A percentile compares a stretch with the other conserved stretches of the same genome.
phyloP scores from a whole-genome alignment of 2,113 vertebrate species.

The Sardina pilchardus region DNA sequence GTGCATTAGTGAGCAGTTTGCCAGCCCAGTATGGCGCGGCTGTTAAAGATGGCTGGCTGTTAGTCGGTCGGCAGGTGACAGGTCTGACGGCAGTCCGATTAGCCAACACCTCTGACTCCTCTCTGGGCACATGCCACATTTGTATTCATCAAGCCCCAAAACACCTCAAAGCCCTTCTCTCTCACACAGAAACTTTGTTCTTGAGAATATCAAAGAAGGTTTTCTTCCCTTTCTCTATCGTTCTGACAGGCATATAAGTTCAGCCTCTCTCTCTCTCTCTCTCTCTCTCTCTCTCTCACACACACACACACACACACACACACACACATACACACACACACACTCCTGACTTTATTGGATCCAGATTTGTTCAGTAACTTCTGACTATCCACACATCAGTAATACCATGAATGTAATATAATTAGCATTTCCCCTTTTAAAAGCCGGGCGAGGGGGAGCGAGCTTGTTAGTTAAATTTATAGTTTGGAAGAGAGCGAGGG shows the following conservation, averaged over 20 bases:
- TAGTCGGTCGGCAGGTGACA: conserved; percentile 29
- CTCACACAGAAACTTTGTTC: conserved; percentile 46
- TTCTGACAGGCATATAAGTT: not conserved
- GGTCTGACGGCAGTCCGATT: conserved; percentile 51
- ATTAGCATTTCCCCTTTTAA: conserved; percentile 62
- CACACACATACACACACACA: conserved; percentile 5
- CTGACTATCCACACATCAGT: conserved; percentile 62
- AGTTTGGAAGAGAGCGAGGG: conserved; percentile 68
- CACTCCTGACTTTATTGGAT: conserved; percentile 57
- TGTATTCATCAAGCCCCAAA: conserved; percentile 24
- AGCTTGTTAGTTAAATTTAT: conserved; percentile 77
- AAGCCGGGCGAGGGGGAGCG: conserved; percentile 56
- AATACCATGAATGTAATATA: conserved; percentile 62
- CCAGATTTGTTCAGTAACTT: conserved; percentile 63
- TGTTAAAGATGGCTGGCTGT: conserved; percentile 24
- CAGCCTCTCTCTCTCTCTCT: conserved; percentile 7
- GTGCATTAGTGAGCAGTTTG: not conserved
- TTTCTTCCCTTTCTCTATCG: not conserved
- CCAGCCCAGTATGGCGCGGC: not conserved
- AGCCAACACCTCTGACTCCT: conserved; percentile 44
- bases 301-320: not conserved
- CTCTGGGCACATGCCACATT: conserved; percentile 46
- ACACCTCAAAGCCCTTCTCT: conserved; percentile 46
- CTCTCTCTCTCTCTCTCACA: conserved; percentile 19
- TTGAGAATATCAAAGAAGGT: conserved; percentile 50